Evolutionary conservation across 2,113 vertebrate genomes (phyloP).

Genomic region (Felis chaus): DNA sequence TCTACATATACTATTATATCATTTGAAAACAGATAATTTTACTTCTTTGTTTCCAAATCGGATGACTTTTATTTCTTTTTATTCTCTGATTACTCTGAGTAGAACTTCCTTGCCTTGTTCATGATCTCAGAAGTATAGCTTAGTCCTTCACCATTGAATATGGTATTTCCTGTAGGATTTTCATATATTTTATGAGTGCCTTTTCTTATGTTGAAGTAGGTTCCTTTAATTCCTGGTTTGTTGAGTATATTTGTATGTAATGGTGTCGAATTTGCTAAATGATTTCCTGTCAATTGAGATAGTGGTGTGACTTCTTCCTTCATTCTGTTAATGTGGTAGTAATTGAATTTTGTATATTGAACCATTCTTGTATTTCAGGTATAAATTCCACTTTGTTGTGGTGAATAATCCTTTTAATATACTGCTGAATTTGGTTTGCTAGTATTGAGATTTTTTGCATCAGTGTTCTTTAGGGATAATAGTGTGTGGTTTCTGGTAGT

Average conservation of each 20-base stretch:
- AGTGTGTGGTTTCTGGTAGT: neutral
- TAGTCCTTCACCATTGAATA: neutral
- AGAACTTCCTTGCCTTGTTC: neutral
- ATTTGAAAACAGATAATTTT: neutral
- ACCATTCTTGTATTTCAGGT: neutral
- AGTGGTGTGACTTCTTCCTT: neutral
- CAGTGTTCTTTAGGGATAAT: neutral
- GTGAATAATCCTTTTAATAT: conserved; percentile 4
- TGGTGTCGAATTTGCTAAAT: neutral
- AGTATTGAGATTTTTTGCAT: neutral
- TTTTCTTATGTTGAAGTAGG: neutral
- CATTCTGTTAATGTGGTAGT: neutral
- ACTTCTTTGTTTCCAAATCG: neutral
- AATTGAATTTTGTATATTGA: conserved; percentile 5
- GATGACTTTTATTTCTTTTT: neutral
- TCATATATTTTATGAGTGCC: neutral
- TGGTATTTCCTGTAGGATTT: neutral
- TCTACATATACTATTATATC: neutral
- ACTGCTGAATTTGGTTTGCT: neutral
- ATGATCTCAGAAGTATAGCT: neutral
- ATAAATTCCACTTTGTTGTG: neutral
- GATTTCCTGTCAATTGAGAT: neutral
- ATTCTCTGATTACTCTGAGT: neutral
- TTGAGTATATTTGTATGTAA: neutral
- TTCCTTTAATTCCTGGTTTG: neutral